A percentile compares a stretch with the other conserved stretches of the same genome.
These are phyloP conservation scores for Eupithecia pulchellata DNA, from an alignment of 2,888 invertebrate species.

Conservation along the genomic window DNA sequence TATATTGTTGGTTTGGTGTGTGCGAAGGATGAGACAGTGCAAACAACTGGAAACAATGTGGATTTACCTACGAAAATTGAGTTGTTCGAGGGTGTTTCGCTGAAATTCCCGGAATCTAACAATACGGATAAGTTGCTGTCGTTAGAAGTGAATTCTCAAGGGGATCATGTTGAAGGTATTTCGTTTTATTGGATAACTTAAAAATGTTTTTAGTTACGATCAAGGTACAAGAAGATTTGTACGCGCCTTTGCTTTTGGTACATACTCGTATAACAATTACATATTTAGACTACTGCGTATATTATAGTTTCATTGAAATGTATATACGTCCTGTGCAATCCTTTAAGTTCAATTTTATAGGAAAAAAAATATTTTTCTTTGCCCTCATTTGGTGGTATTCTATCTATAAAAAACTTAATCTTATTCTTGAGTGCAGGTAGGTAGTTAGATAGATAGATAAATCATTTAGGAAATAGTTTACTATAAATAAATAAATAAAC, in stretches of 20 bases:
- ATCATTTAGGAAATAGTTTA: no score
- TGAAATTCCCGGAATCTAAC: conserved; percentile 63
- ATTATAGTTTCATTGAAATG: no score
- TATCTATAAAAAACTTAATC: neutral
- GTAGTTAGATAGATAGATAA: no score
- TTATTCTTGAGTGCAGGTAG: neutral
- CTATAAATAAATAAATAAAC: no score
- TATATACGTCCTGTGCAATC: no score
- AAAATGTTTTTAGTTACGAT: neutral
- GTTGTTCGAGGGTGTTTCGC: conserved; percentile 67
- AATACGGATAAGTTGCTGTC: conserved; percentile 63
- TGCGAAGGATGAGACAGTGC: conserved; percentile 52
- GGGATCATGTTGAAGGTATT: conserved; percentile 64
- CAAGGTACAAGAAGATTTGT: neutral
- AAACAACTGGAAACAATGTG: conserved; percentile 30
- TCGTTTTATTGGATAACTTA: conserved; percentile 10
- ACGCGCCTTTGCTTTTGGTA: no score
- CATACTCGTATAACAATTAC: neutral
- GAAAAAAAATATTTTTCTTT: no score
- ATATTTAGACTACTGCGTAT: neutral
- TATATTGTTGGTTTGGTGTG: conserved; percentile 43
- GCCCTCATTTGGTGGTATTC: no score
- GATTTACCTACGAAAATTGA: conserved; percentile 60
- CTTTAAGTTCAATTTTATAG: no score
- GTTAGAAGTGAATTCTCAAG: conserved; percentile 65